phyloP scores from a whole-genome alignment of 92 coral and sea anemone genomes.

The Epizoanthus illoricatus region DNA sequence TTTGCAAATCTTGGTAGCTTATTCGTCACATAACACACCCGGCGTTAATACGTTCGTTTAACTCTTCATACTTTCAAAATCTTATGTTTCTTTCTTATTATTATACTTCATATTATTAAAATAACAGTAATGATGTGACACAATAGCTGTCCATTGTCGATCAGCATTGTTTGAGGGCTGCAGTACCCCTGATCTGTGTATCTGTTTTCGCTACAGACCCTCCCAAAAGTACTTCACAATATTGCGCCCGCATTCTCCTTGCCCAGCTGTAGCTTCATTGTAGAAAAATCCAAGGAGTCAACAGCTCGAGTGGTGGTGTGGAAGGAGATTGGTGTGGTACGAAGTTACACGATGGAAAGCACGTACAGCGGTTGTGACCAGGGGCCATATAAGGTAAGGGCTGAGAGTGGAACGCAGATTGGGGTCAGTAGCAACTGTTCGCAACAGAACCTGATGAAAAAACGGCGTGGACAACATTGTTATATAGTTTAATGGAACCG shows the following conservation, averaged over 20 bases:
- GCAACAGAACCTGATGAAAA: too few relatives aligned
- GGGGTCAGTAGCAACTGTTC: too few relatives aligned
- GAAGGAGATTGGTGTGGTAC: constrained; percentile 89
- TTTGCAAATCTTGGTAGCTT: too few relatives aligned
- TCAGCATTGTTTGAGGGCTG: neutral
- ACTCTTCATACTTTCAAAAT: too few relatives aligned
- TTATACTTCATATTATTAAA: too few relatives aligned
- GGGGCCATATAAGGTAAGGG: constrained; percentile 95
- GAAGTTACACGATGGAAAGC: constrained; percentile 99
- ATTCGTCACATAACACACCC: too few relatives aligned
- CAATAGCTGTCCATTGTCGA: too few relatives aligned
- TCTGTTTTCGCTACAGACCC: constrained; percentile 48
- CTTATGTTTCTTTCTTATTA: too few relatives aligned
- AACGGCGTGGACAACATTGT: too few relatives aligned
- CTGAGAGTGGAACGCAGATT: neutral
- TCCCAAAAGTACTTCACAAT: constrained; percentile 88
- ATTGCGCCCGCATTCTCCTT: constrained; percentile 98
- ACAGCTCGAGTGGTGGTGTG: constrained; percentile 98
- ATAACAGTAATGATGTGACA: too few relatives aligned
- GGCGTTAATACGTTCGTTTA: too few relatives aligned
- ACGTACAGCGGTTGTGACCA: constrained; percentile 98
- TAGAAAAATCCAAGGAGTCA: constrained; percentile 91
- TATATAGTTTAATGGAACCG: too few relatives aligned
- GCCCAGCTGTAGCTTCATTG: constrained; percentile 93
- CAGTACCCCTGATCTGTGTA: neutral